A percentile compares a stretch with the other conserved stretches of the same genome.
phyloP scores from a whole-genome alignment of 2,797 vertebrate genomes.

The Eupleurogrammus muticus region DNA sequence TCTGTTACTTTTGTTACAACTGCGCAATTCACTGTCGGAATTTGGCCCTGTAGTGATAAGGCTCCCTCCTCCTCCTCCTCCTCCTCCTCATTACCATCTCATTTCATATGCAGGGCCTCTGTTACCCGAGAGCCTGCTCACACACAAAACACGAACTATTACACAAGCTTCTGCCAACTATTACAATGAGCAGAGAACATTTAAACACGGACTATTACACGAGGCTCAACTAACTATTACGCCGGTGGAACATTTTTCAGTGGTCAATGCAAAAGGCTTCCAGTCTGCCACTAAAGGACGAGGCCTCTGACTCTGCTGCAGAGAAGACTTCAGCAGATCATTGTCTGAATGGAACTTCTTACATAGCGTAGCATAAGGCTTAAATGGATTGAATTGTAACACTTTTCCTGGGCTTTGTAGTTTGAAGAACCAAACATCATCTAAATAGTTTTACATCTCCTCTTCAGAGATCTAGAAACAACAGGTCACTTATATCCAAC shows the following conservation, averaged over 20 bases:
- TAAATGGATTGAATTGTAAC: neutral
- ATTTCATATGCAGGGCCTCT: slow-evolving; percentile 82
- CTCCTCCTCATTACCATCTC: slow-evolving; percentile 82
- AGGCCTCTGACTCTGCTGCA: slow-evolving; percentile 1
- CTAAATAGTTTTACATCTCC: too few species aligned
- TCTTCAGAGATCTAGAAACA: too few species aligned
- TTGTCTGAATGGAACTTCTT: neutral
- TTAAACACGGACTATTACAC: slow-evolving; percentile 78
- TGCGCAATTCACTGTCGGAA: slow-evolving; percentile 88
- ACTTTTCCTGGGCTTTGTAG: too few species aligned
- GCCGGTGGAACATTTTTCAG: slow-evolving; percentile 24
- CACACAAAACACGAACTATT: slow-evolving; percentile 80
- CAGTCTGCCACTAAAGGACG: slow-evolving; percentile 2
- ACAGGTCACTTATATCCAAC: too few species aligned
- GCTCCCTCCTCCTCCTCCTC: slow-evolving; percentile 56
- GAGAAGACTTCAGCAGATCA: neutral
- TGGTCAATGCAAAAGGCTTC: neutral
- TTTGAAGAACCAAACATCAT: too few species aligned
- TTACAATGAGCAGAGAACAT: slow-evolving; percentile 75
- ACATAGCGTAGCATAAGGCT: neutral
- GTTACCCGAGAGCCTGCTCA: slow-evolving; percentile 82
- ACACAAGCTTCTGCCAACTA: slow-evolving; percentile 77
- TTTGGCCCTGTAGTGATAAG: slow-evolving; percentile 82
- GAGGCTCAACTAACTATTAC: slow-evolving; percentile 68
- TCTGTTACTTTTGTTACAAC: slow-evolving; percentile 90